Percentiles rank a stretch among this genome's conserved stretches.
Evolutionary conservation across 2,113 vertebrate species (phyloP).

Genomic region (Egretta garzetta): DNA sequence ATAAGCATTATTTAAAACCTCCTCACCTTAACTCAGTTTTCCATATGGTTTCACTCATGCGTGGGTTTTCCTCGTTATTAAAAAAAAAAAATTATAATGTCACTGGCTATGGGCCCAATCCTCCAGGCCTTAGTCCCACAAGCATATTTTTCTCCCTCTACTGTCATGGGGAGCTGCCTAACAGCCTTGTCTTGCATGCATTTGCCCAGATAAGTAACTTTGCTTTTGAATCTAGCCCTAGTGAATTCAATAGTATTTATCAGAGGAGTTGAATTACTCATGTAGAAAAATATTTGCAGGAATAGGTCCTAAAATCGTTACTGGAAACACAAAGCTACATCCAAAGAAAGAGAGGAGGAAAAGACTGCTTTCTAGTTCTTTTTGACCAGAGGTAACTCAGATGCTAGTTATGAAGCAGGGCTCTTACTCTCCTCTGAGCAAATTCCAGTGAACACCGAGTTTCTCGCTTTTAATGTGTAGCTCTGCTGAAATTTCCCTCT

Average conservation of each 20-base stretch:
- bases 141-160: conserved; percentile 45
- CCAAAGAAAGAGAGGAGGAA: neutral
- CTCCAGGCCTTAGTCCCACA: conserved; percentile 41
- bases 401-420: neutral
- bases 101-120: conserved; percentile 63
- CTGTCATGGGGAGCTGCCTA: conserved; percentile 48
- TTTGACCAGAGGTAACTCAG: neutral
- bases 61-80: conserved; percentile 57
- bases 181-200: neutral
- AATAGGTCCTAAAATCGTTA: neutral
- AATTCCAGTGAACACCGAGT: neutral
- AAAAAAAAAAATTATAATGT: conserved; percentile 55
- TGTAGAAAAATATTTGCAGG: conserved; percentile 27
- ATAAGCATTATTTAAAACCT: conserved; percentile 69
- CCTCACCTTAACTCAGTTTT: conserved; percentile 65
- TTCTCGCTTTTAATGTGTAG: neutral
- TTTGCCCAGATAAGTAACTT: conserved; percentile 34
- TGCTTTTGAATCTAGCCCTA: neutral
- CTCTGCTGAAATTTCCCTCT: neutral
- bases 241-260: conserved; percentile 36
- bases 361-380: neutral
- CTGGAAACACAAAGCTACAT: neutral
- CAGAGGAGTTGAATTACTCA: conserved; percentile 26
- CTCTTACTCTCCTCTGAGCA: neutral
- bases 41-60: conserved; percentile 70